phyloP scores from a whole-genome alignment of 2,888 invertebrate species.

The Caenorhabditis angaria region DNA sequence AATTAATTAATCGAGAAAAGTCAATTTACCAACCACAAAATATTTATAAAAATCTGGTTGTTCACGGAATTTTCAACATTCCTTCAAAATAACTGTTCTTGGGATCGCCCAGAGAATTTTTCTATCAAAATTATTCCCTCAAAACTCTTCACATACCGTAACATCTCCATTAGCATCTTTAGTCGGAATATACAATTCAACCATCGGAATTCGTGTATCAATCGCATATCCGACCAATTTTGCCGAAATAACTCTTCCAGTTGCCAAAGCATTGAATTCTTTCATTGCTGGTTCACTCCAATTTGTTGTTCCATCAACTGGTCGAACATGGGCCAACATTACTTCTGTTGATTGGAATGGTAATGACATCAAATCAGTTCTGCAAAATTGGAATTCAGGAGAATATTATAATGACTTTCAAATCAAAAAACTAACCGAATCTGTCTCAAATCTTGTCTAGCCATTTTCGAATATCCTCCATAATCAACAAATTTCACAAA shows the following conservation, averaged over 20 bases:
- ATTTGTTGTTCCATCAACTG: conserved; percentile 76
- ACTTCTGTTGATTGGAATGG: conserved; percentile 98
- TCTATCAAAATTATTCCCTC: neutral
- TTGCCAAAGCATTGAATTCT: conserved; percentile 58
- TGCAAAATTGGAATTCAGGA: conserved; percentile 49
- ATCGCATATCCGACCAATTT: conserved; percentile 63
- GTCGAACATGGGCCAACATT: conserved; percentile 86
- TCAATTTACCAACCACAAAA: too few species aligned
- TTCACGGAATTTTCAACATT: too few species aligned
- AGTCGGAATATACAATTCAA: conserved; percentile 58
- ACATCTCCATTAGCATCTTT: conserved; percentile 35
- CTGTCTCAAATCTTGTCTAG: conserved; percentile 84
- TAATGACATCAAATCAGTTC: conserved; percentile 89
- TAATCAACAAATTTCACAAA: conserved; percentile 91
- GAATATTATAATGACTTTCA: neutral
- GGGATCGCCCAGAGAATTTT: neutral
- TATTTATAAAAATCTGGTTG: too few species aligned
- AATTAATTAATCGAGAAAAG: too few species aligned
- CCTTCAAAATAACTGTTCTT: too few species aligned
- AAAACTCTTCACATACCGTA: conserved; percentile 6
- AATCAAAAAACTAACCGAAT: conserved; percentile 75
- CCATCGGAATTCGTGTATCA: conserved; percentile 66
- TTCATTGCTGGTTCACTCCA: conserved; percentile 65
- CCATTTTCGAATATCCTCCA: conserved; percentile 87
- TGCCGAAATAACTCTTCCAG: conserved; percentile 62